Evolutionary conservation across 1,140 invertebrate species (phyloP), one percentile per base, ranked within the genome.

Genomic region (Drosophila paulistorum): DNA sequence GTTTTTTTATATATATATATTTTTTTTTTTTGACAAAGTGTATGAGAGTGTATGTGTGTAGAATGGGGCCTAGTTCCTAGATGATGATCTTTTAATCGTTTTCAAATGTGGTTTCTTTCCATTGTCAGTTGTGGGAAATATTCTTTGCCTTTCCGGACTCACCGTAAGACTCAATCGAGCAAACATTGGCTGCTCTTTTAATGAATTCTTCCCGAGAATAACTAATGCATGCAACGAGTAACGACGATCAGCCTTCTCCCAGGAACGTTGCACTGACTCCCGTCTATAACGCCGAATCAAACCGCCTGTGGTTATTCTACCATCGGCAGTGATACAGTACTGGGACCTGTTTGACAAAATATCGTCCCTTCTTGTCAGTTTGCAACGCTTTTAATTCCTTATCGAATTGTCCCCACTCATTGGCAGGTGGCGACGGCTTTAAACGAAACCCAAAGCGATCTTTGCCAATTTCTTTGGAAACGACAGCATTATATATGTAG

Each of bases 281-380:
- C 57, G 57, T 13, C 11, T 59, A 11, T 59, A 59, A 7, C 57
- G 57, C 2, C 14, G 14, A 2, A 59, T 14, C 30, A 7, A 30
- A 0, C 9, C 0, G 0, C 37, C 17, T 0, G 1, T 7, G 3
- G 26, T 14, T 1, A 73, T 11, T 7, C 10, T 10, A 6, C 13
- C 37, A 54, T 13, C 30, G 0, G 64, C 35, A 1, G 10, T 83
- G 75, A 2, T 35, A 1, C 0, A 83, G 37, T 0, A 79, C 45
- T 0, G 80, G 80, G 0, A 83, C 14, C 9, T 42, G 63, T 1
- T 14, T 68, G 0, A 39, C 80, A 14, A 71, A 67, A 26, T 64
- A 80, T 20, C 35, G 33, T 10, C 57, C 14, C 33, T 59, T 33
- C 30, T 39, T 13, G 1, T 10, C 5, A 13, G 9, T 41, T 9